Evolutionary conservation across 1,140 invertebrate genomes (phyloP).

Genomic region (Ips typographus): DNA sequence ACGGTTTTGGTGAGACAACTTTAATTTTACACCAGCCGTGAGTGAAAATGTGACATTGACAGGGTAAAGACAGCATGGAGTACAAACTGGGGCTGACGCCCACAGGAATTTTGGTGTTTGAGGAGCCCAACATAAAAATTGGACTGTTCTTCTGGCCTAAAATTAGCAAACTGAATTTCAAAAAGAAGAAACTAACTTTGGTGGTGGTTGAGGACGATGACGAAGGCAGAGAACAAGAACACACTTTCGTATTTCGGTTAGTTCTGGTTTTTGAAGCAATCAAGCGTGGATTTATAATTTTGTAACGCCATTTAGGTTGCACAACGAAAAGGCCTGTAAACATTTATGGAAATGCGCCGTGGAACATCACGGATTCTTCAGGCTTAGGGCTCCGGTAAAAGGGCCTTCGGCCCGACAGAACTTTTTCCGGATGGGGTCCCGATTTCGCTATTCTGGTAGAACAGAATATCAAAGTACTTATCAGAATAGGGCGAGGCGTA

Average conservation of each 20-base stretch:
- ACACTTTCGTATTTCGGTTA: conserved; percentile 85
- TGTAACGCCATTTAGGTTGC: conserved; percentile 58
- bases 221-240: conserved; percentile 87
- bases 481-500: conserved; percentile 81
- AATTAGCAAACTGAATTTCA: conserved; percentile 91
- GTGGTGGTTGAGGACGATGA: conserved; percentile 97
- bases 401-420: conserved; percentile 88
- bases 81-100: conserved; percentile 97
- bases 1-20: conserved; percentile 69
- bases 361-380: conserved; percentile 98
- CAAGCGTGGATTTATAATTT: neutral
- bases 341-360: conserved; percentile 99
- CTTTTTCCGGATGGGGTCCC: conserved; percentile 95
- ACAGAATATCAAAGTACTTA: conserved; percentile 96
- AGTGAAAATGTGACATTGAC: conserved; percentile 12
- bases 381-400: conserved; percentile 86
- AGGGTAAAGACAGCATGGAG: conserved; percentile 93
- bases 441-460: conserved; percentile 91
- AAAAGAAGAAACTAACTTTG: conserved; percentile 93
- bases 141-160: conserved; percentile 99
- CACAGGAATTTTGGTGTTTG: conserved; percentile 95
- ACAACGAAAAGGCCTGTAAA: conserved; percentile 97
- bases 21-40: neutral
- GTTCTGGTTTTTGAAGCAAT: neutral
- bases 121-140: conserved; percentile 88